Percentiles rank a stretch among this genome's conserved stretches.
Evolutionary conservation across 2,888 invertebrate species (phyloP).

Genomic region (Allolobophora icterica): DNA sequence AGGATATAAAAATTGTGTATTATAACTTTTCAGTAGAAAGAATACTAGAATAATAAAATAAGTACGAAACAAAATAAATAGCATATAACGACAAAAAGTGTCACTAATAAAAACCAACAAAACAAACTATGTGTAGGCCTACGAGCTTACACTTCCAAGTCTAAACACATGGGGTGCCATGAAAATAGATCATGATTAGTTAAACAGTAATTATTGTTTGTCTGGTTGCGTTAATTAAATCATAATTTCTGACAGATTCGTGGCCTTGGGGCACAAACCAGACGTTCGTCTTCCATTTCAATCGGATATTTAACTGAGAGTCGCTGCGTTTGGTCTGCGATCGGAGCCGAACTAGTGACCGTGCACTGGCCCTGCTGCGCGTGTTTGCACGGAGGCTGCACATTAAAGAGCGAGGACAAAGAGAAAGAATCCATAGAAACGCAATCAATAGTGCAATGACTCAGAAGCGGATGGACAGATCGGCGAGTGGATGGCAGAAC

Average conservation of each 20-base stretch:
- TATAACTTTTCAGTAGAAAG: too few relatives aligned
- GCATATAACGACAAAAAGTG: too few relatives aligned
- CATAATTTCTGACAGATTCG: background rate
- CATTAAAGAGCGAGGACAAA: slow-evolving; percentile 4
- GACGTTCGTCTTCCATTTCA: background rate
- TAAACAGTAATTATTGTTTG: background rate
- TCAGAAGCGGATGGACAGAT: background rate
- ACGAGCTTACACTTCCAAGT: background rate
- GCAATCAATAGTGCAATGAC: slow-evolving; percentile 24
- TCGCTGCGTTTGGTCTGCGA: background rate
- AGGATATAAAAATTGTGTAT: too few relatives aligned
- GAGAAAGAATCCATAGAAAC: slow-evolving; percentile 23
- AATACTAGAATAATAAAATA: too few relatives aligned
- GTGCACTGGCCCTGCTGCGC: background rate
- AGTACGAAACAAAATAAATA: too few relatives aligned
- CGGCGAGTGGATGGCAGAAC: background rate
- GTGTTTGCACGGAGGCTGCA: background rate
- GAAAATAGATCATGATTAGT: background rate
- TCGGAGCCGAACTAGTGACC: background rate
- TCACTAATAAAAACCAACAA: too few relatives aligned
- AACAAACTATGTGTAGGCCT: too few relatives aligned
- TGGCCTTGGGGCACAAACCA: slow-evolving; percentile 1
- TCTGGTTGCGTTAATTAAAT: background rate
- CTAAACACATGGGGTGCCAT: background rate
- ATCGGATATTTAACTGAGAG: background rate